phyloP scores from a whole-genome alignment of 2,113 vertebrate genomes.

The Gymnarchus niloticus region DNA sequence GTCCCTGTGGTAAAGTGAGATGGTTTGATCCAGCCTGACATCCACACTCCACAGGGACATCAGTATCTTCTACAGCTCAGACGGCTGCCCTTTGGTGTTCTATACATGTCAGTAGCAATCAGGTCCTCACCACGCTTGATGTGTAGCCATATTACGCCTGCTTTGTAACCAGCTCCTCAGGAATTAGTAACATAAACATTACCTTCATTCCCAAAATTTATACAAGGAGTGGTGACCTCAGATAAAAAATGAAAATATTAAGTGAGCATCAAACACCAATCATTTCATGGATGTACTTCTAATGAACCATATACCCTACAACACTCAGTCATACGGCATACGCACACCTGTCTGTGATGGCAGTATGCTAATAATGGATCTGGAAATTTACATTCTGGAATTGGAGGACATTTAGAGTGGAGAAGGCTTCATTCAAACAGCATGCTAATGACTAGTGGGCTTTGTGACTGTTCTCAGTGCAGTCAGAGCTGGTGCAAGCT shows the following conservation, averaged over 20 bases:
- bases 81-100: background rate
- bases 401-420: background rate
- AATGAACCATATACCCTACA: background rate
- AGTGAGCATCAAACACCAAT: background rate
- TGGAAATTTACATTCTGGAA: background rate
- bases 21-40: background rate
- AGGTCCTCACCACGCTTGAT: background rate
- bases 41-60: background rate
- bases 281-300: background rate
- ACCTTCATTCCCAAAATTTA: background rate
- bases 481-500: background rate
- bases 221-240: background rate
- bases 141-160: background rate
- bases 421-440: background rate
- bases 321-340: background rate
- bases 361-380: background rate
- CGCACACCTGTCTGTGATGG: background rate
- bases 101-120: background rate
- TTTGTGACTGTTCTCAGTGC: background rate
- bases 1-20: background rate
- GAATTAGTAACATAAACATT: background rate
- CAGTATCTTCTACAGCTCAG: background rate
- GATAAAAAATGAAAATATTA: slow-evolving; percentile 27
- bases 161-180: background rate
- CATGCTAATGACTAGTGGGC: background rate